A percentile compares a stretch with the other conserved stretches of the same genome.
Evolutionary conservation across 2,797 vertebrate genomes (phyloP).

Genomic region (Labeo calbasu): DNA sequence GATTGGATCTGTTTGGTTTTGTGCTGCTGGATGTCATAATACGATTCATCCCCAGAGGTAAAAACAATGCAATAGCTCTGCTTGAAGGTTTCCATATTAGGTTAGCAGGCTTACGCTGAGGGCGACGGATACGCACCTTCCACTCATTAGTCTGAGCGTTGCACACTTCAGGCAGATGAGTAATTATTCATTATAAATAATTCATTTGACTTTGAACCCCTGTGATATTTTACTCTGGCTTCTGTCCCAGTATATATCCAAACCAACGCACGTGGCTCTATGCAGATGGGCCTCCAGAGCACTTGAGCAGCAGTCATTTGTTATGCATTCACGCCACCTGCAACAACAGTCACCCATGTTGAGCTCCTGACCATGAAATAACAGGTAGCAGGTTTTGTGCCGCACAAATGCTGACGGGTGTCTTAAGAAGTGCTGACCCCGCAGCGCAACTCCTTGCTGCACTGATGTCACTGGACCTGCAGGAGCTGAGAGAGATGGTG

Average conservation of each 20-base stretch:
- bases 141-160: constrained; percentile 20
- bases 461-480: constrained; percentile 36
- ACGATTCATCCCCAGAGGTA: neutral
- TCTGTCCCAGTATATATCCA: constrained; percentile 50
- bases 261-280: constrained; percentile 55
- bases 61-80: neutral
- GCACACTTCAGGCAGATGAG: constrained; percentile 58
- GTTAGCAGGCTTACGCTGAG: neutral
- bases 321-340: constrained; percentile 62
- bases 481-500: neutral
- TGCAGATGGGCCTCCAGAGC: constrained; percentile 56
- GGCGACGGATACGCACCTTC: neutral
- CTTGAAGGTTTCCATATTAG: neutral
- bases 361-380: constrained; percentile 50
- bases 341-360: constrained; percentile 39
- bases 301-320: constrained; percentile 45
- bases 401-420: constrained; percentile 55
- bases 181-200: constrained; percentile 67
- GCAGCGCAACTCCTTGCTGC: constrained; percentile 30
- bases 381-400: constrained; percentile 50
- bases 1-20: neutral
- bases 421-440: constrained; percentile 56
- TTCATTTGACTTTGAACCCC: constrained; percentile 70
- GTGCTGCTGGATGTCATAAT: neutral
- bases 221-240: constrained; percentile 61